Conservation (phyloP, 2,797 vertebrate species). For the Petrocephalus schoutedeni region DNA sequence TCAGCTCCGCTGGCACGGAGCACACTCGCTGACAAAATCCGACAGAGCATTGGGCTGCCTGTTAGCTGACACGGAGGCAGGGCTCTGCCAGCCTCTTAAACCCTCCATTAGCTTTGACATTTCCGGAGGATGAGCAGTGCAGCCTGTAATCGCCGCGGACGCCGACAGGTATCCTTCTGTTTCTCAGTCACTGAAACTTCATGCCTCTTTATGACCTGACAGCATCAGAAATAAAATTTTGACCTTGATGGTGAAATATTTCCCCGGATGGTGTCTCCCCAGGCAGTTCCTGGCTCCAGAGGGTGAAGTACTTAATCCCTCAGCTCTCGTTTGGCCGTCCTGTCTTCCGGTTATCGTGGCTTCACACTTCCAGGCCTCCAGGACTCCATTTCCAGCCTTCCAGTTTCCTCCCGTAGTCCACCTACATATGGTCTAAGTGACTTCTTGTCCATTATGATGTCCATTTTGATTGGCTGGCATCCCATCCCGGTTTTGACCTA, state of each 20-base stretch:
- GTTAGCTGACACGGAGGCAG: neutral
- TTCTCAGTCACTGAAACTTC: neutral
- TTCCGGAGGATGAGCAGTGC: neutral
- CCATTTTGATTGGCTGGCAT: neutral
- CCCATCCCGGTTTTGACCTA: neutral
- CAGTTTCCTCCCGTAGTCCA: neutral
- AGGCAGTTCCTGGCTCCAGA: neutral
- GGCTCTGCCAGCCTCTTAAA: neutral
- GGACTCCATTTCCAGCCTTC: neutral
- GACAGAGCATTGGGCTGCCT: neutral
- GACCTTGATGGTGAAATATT: neutral
- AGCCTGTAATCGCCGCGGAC: neutral
- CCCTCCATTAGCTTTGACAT: neutral
- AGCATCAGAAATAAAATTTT: neutral
- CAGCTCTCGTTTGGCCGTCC: neutral
- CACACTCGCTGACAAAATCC: neutral
- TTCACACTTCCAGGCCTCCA: neutral
- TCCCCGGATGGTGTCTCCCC: neutral
- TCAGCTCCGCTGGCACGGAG: neutral
- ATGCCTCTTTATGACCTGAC: neutral
- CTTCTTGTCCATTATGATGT: neutral
- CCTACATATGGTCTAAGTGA: neutral
- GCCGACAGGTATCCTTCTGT: neutral
- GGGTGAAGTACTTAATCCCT: neutral
- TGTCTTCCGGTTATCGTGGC: neutral